phyloP scores from a whole-genome alignment of 2,888 invertebrate genomes.

The Tuta absoluta region DNA sequence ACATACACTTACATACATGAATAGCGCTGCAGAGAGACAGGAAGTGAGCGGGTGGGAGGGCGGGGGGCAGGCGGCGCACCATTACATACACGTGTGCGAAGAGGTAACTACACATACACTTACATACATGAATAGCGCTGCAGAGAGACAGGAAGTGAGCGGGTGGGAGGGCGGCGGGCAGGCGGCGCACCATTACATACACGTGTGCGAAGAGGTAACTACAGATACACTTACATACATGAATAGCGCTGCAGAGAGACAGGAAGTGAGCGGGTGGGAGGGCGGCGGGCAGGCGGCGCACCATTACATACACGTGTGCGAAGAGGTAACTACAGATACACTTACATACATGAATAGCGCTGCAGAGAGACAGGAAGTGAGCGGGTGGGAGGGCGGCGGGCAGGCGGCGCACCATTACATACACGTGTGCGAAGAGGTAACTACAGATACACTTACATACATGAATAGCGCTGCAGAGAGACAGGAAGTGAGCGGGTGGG shows the following conservation, averaged over 20 bases:
- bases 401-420: conserved; percentile 87
- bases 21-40: no score
- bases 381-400: conserved; percentile 88
- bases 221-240: no score
- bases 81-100: no score
- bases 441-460: no score
- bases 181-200: conserved; percentile 86
- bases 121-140: no score
- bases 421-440: conserved; percentile 83
- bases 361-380: conserved; percentile 65
- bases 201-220: conserved; percentile 82
- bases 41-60: no score
- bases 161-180: conserved; percentile 88
- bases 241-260: no score
- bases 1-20: no score
- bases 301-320: conserved; percentile 86
- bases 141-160: no score
- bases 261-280: conserved; percentile 84
- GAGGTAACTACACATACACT: no score
- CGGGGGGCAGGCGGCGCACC: no score
- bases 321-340: conserved; percentile 73
- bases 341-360: no score
- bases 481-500: conserved; percentile 83
- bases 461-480: conserved; percentile 72
- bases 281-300: conserved; percentile 86